Evolutionary conservation across 2,113 vertebrate genomes (phyloP).

Genomic region (Eulacestoma nigropectus): DNA sequence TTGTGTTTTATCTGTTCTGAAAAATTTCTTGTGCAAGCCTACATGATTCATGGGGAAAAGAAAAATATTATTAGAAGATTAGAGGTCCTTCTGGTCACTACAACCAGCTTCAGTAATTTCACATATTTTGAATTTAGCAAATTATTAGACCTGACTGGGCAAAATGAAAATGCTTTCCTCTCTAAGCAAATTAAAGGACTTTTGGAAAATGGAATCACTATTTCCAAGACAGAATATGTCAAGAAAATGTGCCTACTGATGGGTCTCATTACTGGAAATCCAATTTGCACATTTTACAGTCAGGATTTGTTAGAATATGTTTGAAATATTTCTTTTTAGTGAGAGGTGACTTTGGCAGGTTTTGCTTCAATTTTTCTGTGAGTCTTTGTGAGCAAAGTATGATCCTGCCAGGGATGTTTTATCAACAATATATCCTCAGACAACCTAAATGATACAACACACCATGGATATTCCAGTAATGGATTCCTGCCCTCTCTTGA

Average conservation of each 20-base stretch:
- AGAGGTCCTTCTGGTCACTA: background rate
- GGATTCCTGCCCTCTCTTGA: background rate
- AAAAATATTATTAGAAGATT: background rate
- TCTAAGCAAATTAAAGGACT: conserved; percentile 18
- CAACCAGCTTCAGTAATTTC: background rate
- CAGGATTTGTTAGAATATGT: background rate
- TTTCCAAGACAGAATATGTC: background rate
- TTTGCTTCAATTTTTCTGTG: background rate
- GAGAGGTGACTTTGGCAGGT: background rate
- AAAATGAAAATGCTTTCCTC: conserved; percentile 18
- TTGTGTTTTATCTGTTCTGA: background rate
- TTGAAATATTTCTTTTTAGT: background rate
- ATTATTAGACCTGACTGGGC: background rate
- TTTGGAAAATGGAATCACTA: background rate
- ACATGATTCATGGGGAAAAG: background rate
- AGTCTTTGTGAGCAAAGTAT: background rate
- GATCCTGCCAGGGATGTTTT: background rate
- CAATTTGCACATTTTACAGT: conserved; percentile 25
- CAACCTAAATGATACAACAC: background rate
- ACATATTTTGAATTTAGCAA: background rate
- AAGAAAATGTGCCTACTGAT: background rate
- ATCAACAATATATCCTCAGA: background rate
- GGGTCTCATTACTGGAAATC: conserved; percentile 11
- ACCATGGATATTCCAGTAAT: background rate
- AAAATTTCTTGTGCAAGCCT: background rate